Conservation (phyloP, 2,888 invertebrate species). For the Oscheius onirici region DNA sequence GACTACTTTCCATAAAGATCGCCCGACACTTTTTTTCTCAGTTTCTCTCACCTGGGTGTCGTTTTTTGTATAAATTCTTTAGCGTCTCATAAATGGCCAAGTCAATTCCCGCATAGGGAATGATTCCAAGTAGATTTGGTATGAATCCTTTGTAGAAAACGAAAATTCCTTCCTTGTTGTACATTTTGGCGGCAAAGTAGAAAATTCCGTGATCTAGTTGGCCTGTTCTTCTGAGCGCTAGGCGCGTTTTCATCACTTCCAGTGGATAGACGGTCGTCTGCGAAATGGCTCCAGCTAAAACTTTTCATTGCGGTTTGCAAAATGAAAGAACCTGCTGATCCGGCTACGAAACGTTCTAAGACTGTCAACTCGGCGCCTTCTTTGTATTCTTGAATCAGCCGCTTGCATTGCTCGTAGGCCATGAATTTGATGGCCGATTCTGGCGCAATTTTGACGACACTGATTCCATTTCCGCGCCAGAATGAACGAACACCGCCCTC, state of each 20-base stretch:
- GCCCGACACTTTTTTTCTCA: too few relatives aligned
- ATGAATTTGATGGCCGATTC: conserved; percentile 97
- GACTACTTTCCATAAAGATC: too few relatives aligned
- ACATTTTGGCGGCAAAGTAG: conserved; percentile 90
- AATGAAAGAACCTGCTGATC: conserved; percentile 77
- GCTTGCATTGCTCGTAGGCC: conserved; percentile 92
- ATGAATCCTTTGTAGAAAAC: conserved; percentile 93
- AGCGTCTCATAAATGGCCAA: conserved; percentile 96
- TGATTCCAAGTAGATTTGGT: conserved; percentile 91
- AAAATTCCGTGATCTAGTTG: conserved; percentile 84
- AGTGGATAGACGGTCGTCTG: conserved; percentile 97
- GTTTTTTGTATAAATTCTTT: conserved; percentile 87
- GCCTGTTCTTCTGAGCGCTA: conserved; percentile 94
- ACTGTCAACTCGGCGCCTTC: conserved; percentile 83
- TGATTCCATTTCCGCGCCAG: conserved; percentile 98
- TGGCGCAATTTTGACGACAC: conserved; percentile 97
- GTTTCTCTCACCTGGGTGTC: conserved; percentile 74
- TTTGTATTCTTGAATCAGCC: conserved; percentile 81
- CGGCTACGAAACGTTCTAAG: conserved; percentile 90
- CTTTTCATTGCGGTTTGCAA: too few relatives aligned
- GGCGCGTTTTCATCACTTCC: conserved; percentile 93
- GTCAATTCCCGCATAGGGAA: conserved; percentile 99
- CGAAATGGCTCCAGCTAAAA: conserved; percentile 87
- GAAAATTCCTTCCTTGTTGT: conserved; percentile 83
- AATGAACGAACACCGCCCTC: conserved; percentile 91